Evolutionary conservation across 1,140 invertebrate species (phyloP).

Genomic region (Diorhabda elongata): DNA sequence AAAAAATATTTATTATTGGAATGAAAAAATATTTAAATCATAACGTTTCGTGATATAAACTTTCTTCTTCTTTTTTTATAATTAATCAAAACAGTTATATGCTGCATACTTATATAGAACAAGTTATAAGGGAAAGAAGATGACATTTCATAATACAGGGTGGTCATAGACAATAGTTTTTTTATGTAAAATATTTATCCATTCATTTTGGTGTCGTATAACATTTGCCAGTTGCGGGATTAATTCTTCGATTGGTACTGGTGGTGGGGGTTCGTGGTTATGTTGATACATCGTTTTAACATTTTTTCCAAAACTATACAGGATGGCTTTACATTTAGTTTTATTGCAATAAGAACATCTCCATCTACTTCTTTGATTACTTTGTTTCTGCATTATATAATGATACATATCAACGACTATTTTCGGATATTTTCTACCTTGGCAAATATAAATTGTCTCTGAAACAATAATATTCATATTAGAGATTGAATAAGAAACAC

Average conservation of each 20-base stretch:
- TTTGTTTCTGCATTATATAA: slow-evolving; percentile 22
- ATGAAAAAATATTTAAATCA: too few relatives aligned
- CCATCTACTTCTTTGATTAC: slow-evolving; percentile 26
- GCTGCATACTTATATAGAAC: neutral
- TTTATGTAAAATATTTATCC: neutral
- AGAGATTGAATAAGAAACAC: too few relatives aligned
- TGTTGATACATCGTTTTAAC: slow-evolving; percentile 7
- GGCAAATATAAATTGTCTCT: slow-evolving; percentile 20
- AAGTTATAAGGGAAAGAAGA: neutral
- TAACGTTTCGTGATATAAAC: too few relatives aligned
- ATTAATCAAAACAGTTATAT: neutral
- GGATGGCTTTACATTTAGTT: slow-evolving; percentile 24
- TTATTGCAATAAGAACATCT: slow-evolving; percentile 27
- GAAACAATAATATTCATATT: neutral
- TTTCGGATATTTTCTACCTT: slow-evolving; percentile 29
- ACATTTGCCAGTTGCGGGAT: neutral
- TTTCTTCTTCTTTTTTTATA: too few relatives aligned
- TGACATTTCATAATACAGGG: neutral
- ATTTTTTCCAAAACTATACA: slow-evolving; percentile 20
- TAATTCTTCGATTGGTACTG: neutral
- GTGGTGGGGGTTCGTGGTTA: slow-evolving; percentile 12
- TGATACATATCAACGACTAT: slow-evolving; percentile 25
- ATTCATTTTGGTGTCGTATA: neutral
- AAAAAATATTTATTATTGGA: slow-evolving; percentile 15
- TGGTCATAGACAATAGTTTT: neutral